Conservation (phyloP, 2,888 invertebrate genomes). For the Stenolophus ochropezus region DNA sequence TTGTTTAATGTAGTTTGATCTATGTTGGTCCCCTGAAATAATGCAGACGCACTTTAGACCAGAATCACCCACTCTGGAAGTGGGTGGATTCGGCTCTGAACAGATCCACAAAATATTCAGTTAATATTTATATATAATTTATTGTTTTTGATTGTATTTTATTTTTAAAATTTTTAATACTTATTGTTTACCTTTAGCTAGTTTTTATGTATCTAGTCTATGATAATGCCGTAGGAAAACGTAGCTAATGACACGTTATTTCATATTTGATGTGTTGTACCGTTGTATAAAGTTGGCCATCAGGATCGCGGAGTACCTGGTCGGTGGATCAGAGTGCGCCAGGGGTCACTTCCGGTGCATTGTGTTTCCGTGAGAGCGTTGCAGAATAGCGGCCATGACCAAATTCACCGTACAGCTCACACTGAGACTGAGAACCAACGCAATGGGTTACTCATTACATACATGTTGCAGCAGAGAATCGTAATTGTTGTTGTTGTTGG, state of each 20-base stretch:
- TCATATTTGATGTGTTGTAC: background rate
- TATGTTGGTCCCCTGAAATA: too few relatives aligned
- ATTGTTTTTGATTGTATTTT: too few relatives aligned
- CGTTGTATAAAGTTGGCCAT: background rate
- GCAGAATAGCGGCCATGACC: slow-evolving; percentile 36
- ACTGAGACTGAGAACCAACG: background rate
- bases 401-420: slow-evolving; percentile 23
- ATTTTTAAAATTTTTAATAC: too few relatives aligned
- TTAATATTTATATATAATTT: too few relatives aligned
- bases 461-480: background rate
- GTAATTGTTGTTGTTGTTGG: too few relatives aligned
- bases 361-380: slow-evolving; percentile 37
- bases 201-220: too few relatives aligned
- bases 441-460: background rate
- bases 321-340: background rate
- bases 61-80: too few relatives aligned
- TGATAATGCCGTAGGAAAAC: background rate
- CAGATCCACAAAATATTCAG: too few relatives aligned
- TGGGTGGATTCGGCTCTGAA: too few relatives aligned
- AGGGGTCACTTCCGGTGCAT: slow-evolving; percentile 35
- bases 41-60: too few relatives aligned
- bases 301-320: background rate
- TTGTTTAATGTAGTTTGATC: too few relatives aligned
- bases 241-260: background rate
- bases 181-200: too few relatives aligned